Percentiles rank a stretch among this genome's conserved stretches.
These are phyloP conservation scores for Indicator indicator DNA, from an alignment of 2,113 vertebrate genomes.

Conservation along the genomic window DNA sequence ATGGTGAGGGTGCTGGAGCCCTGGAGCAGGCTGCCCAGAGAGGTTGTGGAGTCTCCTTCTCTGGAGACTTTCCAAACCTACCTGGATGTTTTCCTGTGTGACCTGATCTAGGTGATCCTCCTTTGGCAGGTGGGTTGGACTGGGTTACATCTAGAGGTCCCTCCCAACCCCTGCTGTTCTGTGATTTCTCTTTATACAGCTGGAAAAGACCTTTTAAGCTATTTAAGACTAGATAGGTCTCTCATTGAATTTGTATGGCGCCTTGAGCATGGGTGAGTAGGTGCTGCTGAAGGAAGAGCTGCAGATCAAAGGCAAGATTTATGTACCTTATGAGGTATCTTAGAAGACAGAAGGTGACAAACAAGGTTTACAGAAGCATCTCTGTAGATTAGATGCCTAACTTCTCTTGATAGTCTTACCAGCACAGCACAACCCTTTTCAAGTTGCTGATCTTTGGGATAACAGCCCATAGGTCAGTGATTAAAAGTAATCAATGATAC, in stretches of 20 bases:
- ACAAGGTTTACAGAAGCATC: conserved; percentile 13
- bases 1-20: too few species aligned
- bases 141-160: too few species aligned
- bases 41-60: too few species aligned
- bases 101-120: too few species aligned
- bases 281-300: background rate
- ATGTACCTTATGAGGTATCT: background rate
- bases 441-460: background rate
- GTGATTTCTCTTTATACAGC: accelerated
- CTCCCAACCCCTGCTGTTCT: too few species aligned
- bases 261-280: background rate
- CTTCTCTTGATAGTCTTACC: background rate
- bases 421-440: background rate
- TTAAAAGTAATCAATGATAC: background rate
- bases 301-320: conserved; percentile 45
- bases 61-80: too few species aligned
- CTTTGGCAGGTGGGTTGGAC: too few species aligned
- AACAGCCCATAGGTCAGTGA: background rate
- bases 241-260: background rate
- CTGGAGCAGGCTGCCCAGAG: too few species aligned
- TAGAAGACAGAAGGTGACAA: conserved; percentile 1
- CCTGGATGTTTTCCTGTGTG: too few species aligned
- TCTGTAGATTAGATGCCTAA: conserved; percentile 3
- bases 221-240: background rate
- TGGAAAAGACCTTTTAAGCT: background rate